Evolutionary conservation across 37 sponge, comb jelly and placozoan genomes (phyloP), one percentile per base, ranked within the genome.

Genomic region (Oopsacas minuta): DNA sequence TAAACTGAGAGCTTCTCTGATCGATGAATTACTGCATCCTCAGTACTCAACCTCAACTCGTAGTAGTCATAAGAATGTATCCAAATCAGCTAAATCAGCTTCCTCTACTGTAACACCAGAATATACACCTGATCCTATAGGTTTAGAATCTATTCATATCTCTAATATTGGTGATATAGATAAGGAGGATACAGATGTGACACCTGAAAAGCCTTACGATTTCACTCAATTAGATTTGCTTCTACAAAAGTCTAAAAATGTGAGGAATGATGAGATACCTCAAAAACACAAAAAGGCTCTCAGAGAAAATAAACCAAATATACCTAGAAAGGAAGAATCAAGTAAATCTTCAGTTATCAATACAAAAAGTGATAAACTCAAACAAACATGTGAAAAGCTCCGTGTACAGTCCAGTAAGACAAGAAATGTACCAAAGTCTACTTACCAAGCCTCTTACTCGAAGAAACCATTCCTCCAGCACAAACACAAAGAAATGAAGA

Each of bases 1-100:
- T 12, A 61, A 61, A 61, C 75, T 61, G 75, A 61, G 30, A 61
- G 75, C 28, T 3, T 61, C 75, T 61, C 75, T 61, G 32, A 61
- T 61, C 30, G 75, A 61, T 10, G 75, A 61, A n/a, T 12, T 61
- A n/a, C 22, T 61, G 75, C 75, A 61, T 12, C 75, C 75, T 10
- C 75, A 61, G 75, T 61, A 20, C 75, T 61, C 75, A 7, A 17
- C 49, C 49, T 42, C 49, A 42, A 15, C 15, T 42, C 15, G 49
- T 42, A 8, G 12, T 42, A 15, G 15, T 42, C n/a, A n/a, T n/a
- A n/a, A n/a, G n/a, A n/a, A n/a, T n/a, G n/a, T n/a, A n/a, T n/a
- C n/a, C n/a, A 42, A 42, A 42, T 15, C 8, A 42, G 49, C 49
- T 17, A 15, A 8, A 42, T 17, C 49, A 42, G 49, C 8, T 42